These are phyloP conservation scores for Temnothorax ravouxi DNA, from an alignment of 2,888 invertebrate species.

Conservation along the genomic window DNA sequence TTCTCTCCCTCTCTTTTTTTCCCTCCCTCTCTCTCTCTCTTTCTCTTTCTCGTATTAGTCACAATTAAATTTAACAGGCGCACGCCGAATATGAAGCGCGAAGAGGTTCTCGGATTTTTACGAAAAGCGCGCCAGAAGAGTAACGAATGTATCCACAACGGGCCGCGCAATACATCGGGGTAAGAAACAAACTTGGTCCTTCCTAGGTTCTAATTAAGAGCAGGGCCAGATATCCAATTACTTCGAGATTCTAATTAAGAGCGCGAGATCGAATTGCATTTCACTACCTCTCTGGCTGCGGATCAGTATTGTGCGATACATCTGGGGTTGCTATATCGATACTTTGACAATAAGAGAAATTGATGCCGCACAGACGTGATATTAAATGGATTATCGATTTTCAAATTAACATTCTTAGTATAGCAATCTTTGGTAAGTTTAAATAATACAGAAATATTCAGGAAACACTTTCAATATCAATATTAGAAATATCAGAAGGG, in stretches of 20 bases:
- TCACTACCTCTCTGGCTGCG: constrained; percentile 28
- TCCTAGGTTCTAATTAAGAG: constrained; percentile 73
- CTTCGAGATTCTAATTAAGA: constrained; percentile 76
- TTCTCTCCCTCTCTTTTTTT: not conserved
- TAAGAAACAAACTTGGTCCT: constrained; percentile 56
- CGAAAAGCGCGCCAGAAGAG: constrained; percentile 4
- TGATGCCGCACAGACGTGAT: not conserved
- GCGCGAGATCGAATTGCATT: constrained; percentile 63
- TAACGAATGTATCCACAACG: constrained; percentile 19
- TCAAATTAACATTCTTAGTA: not conserved
- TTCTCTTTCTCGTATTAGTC: constrained; percentile 25
- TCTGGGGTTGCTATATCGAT: not conserved
- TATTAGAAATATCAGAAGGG: not conserved
- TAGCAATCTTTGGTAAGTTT: not conserved
- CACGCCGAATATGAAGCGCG: constrained; percentile 33
- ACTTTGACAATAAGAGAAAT: constrained; percentile 11
- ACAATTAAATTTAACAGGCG: constrained; percentile 46
- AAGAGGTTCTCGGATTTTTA: constrained; percentile 5
- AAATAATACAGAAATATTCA: not conserved
- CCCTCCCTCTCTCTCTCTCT: not conserved
- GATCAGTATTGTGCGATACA: constrained; percentile 31
- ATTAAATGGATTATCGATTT: not conserved
- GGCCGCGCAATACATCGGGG: constrained; percentile 4
- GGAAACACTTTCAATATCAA: not conserved
- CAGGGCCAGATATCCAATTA: constrained; percentile 73